phyloP scores from a whole-genome alignment of 2,113 vertebrate genomes.

The Poeciliopsis turrubarensis region DNA sequence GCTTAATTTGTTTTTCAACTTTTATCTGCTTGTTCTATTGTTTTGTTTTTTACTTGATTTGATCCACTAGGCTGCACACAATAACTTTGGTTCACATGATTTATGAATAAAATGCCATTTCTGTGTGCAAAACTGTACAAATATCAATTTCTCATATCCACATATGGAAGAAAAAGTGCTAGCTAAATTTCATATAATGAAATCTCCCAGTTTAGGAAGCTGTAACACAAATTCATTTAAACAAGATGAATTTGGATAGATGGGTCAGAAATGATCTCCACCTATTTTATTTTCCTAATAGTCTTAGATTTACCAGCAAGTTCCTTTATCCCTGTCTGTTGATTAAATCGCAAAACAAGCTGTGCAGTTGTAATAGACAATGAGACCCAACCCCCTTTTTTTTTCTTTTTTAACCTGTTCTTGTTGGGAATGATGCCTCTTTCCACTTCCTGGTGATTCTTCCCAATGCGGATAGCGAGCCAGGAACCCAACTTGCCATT shows the following conservation, averaged over 20 bases:
- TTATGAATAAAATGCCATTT: not conserved
- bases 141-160: not conserved
- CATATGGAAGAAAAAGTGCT: not conserved
- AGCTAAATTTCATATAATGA: not conserved
- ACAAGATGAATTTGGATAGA: not conserved
- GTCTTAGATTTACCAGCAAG: not conserved
- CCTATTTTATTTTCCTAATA: not conserved
- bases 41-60: not conserved
- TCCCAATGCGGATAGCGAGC: conserved; percentile 97
- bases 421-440: conserved; percentile 98
- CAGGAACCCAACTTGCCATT: conserved; percentile 98
- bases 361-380: conserved; percentile 9
- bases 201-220: not conserved
- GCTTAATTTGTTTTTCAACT: not conserved
- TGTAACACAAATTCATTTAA: not conserved
- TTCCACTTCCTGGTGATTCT: conserved; percentile 98
- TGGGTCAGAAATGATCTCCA: not conserved
- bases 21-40: not conserved
- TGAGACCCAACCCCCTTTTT: conserved; percentile 13
- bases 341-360: conserved; percentile 28
- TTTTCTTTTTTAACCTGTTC: conserved; percentile 85
- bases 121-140: not conserved
- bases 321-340: conserved; percentile 9
- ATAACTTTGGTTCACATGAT: not conserved
- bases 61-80: not conserved